Evolutionary conservation across 2,113 vertebrate species (phyloP).

Genomic region (Cyprinodon brontotheroides): DNA sequence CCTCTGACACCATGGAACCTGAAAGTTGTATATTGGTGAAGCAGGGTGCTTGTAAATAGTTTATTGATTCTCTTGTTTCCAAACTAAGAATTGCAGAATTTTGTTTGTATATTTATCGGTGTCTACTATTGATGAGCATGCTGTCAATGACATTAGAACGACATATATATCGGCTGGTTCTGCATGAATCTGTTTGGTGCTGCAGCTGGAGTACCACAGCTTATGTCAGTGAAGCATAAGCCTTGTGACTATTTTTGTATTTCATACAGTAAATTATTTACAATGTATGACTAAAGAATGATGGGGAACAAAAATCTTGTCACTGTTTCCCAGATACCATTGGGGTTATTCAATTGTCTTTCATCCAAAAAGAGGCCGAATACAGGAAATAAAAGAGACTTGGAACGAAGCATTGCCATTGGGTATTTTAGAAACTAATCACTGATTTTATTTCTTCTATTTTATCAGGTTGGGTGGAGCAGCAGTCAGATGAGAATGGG

Average conservation of each 20-base stretch:
- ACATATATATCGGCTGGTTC: not conserved
- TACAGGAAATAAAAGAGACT: not conserved
- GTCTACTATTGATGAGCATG: not conserved
- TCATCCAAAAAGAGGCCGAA: not conserved
- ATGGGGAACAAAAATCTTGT: conserved; percentile 3
- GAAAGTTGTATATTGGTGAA: conserved; percentile 10
- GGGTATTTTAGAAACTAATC: not conserved
- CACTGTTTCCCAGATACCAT: not conserved
- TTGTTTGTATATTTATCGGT: not conserved
- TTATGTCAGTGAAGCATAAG: rapidly evolving
- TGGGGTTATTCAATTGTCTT: not conserved
- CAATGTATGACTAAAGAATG: not conserved
- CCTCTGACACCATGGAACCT: conserved; percentile 31
- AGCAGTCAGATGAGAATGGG: too few relatives aligned
- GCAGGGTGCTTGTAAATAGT: not conserved
- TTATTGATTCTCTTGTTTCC: not conserved
- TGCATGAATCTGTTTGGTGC: not conserved
- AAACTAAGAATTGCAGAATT: not conserved
- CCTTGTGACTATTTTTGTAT: conserved; percentile 23
- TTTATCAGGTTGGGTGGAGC: too few relatives aligned
- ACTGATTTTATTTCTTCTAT: not conserved
- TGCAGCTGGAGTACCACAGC: not conserved
- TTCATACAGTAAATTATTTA: conserved; percentile 9
- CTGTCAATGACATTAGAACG: not conserved
- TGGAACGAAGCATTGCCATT: not conserved